phyloP scores from a whole-genome alignment of 2,888 invertebrate species.

The Pedicia rivosa region DNA sequence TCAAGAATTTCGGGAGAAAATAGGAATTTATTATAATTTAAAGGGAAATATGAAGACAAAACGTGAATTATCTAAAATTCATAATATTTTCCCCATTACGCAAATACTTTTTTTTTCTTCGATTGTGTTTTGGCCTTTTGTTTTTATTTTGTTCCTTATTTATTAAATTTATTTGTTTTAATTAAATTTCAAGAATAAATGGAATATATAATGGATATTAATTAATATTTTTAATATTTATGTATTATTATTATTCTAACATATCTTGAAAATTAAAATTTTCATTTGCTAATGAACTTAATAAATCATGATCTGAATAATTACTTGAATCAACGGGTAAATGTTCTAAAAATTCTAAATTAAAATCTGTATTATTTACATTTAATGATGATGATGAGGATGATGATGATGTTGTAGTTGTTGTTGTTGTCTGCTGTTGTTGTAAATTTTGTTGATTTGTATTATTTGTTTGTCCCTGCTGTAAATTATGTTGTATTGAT shows the following conservation, averaged over 20 bases:
- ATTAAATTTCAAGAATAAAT: too few relatives aligned
- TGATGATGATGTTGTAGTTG: slow-evolving; percentile 22
- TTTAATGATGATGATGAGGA: slow-evolving; percentile 14
- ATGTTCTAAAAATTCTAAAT: slow-evolving; percentile 73
- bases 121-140: too few relatives aligned
- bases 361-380: slow-evolving; percentile 44
- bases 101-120: too few relatives aligned
- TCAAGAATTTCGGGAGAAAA: too few relatives aligned
- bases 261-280: slow-evolving; percentile 53
- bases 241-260: slow-evolving; percentile 36
- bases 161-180: too few relatives aligned
- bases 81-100: too few relatives aligned
- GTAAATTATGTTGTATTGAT: slow-evolving; percentile 19
- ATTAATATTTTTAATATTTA: too few relatives aligned
- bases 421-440: slow-evolving; percentile 3
- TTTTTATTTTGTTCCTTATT: too few relatives aligned
- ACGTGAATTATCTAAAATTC: too few relatives aligned
- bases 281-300: slow-evolving; percentile 68
- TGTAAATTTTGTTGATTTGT: background rate
- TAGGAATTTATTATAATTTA: too few relatives aligned
- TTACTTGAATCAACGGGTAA: slow-evolving; percentile 60
- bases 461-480: slow-evolving; percentile 12
- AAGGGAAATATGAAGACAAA: too few relatives aligned
- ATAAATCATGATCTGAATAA: slow-evolving; percentile 65
- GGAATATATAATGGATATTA: too few relatives aligned